These are phyloP conservation scores for Holothuria leucospilota DNA, from an alignment of 53 echinoderm and acorn worm species.

Conservation along the genomic window DNA sequence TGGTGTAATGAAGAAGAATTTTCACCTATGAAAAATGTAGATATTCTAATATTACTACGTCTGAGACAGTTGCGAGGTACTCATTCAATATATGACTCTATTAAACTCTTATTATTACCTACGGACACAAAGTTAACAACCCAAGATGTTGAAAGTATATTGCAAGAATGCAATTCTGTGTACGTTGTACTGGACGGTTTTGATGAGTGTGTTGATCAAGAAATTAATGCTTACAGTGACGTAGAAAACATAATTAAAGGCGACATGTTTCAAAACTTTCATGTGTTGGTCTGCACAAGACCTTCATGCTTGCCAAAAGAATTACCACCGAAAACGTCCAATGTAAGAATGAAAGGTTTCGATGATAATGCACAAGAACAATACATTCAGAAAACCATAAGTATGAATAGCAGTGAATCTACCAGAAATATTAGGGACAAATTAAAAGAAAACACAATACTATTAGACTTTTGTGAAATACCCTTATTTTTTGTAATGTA, in stretches of 20 bases:
- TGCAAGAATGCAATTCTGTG: no score
- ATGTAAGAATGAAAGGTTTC: conserved; percentile 10
- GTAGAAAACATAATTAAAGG: conserved; percentile 7
- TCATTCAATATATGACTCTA: no score
- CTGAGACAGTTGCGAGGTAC: no score
- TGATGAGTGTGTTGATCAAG: no score
- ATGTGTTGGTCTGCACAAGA: conserved; percentile 10
- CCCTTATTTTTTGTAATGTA: conserved; percentile 37
- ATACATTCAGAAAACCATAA: conserved; percentile 11
- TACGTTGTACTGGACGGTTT: no score
- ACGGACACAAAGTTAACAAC: no score
- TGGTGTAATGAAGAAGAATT: no score
- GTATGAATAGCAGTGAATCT: background rate
- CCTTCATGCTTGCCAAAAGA: conserved; percentile 30
- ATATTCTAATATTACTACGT: no score
- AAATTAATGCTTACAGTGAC: background rate
- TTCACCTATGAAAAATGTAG: no score
- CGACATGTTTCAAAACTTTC: background rate
- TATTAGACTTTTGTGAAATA: conserved; percentile 24
- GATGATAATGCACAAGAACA: background rate
- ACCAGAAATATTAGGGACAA: background rate
- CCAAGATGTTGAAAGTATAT: no score
- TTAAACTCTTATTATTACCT: no score
- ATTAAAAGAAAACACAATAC: conserved; percentile 16
- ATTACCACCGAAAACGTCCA: background rate